Percentiles rank a stretch among this genome's conserved stretches.
Conservation (phyloP, 2,888 invertebrate species). For the Eucera pruinosa region DNA sequence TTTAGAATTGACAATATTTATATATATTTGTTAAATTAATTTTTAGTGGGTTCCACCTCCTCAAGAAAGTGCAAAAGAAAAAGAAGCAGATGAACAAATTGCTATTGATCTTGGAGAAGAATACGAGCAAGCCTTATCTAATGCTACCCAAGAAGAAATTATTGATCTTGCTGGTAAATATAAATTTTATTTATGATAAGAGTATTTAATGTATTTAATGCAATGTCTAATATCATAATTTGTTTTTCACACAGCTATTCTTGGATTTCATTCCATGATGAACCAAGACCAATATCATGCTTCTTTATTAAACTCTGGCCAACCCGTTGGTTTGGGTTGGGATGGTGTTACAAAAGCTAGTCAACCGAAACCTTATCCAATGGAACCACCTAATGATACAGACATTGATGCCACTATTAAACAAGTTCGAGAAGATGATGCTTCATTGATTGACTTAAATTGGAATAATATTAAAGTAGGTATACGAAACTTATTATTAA, state of each 20-base stretch:
- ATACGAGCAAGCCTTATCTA: constrained; percentile 94
- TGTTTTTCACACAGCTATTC: constrained; percentile 90
- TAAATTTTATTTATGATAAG: constrained; percentile 6
- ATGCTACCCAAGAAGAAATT: constrained; percentile 97
- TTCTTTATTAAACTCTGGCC: constrained; percentile 95
- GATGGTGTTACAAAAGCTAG: constrained; percentile 98
- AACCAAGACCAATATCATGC: constrained; percentile 99
- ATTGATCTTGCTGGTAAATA: constrained; percentile 96
- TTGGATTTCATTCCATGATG: constrained; percentile 99
- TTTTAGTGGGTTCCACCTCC: constrained; percentile 93
- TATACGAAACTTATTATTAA: not conserved
- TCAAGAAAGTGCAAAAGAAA: constrained; percentile 89
- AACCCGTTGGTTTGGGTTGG: constrained; percentile 95
- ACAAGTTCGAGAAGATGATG: constrained; percentile 95
- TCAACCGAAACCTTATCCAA: constrained; percentile 95
- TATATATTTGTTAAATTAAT: constrained; percentile 38
- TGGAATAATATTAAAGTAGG: constrained; percentile 99
- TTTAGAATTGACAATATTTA: not conserved
- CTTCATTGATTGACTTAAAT: constrained; percentile 95
- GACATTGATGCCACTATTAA: constrained; percentile 97
- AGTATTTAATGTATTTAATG: constrained; percentile 2
- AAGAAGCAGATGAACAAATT: constrained; percentile 95
- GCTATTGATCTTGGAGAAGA: constrained; percentile 97
- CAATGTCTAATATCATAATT: not conserved
- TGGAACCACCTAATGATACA: constrained; percentile 98